A percentile compares a stretch with the other conserved stretches of the same genome.
These are phyloP conservation scores for Rhea americana DNA, from an alignment of 2,113 vertebrate species.

Conservation along the genomic window DNA sequence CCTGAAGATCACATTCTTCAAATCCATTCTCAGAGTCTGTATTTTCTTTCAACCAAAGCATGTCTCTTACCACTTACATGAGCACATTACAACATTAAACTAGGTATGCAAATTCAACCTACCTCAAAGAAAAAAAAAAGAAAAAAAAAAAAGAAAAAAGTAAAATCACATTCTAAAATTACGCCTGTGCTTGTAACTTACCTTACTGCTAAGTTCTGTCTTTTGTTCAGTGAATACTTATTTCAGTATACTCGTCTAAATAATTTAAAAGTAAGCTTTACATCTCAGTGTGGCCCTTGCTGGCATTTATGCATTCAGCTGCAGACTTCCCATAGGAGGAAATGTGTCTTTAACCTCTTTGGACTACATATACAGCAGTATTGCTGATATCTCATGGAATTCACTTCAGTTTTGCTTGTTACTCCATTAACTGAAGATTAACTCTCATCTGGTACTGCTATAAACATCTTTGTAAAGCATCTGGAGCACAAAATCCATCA, in stretches of 20 bases:
- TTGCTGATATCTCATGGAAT: not conserved
- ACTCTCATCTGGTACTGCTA: not conserved
- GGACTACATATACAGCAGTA: not conserved
- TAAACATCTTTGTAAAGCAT: constrained; percentile 30
- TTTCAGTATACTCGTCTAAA: not conserved
- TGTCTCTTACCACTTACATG: not conserved
- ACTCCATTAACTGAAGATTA: constrained; percentile 11
- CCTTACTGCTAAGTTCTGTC: not conserved
- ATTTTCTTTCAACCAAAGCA: not conserved
- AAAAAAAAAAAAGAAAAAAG: too few relatives aligned
- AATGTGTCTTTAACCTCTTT: not conserved
- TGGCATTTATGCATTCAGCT: not conserved
- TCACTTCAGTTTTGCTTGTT: constrained; percentile 4
- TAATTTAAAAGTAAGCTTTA: not conserved
- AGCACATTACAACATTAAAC: not conserved
- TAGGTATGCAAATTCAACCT: not conserved
- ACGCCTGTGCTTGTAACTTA: not conserved
- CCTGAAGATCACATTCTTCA: not conserved
- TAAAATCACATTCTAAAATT: not conserved
- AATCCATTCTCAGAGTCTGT: not conserved
- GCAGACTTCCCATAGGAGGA: not conserved
- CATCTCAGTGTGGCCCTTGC: not conserved
- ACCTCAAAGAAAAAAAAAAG: not conserved
- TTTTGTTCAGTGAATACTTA: not conserved
- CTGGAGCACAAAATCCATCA: constrained; percentile 26